Percentiles rank a stretch among this genome's conserved stretches.
Conservation (phyloP, 1,140 invertebrate genomes). For the Diachasma alloeum region DNA sequence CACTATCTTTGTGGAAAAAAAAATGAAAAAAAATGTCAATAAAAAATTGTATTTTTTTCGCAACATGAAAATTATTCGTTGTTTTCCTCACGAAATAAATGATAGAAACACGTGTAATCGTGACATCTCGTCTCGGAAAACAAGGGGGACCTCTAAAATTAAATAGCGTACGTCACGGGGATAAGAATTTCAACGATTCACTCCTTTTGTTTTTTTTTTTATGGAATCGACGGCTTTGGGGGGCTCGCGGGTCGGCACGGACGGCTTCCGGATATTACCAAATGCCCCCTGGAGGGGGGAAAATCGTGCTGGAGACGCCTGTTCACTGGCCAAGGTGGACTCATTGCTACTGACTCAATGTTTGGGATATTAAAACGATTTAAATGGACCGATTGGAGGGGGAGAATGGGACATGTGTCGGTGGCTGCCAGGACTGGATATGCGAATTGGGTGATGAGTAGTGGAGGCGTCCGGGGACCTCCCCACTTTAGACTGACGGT, state of each 20-base stretch:
- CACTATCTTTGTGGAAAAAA: too few relatives aligned
- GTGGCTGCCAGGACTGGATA: not conserved
- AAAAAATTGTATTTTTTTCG: not conserved
- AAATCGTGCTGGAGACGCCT: not conserved
- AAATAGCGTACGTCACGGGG: not conserved
- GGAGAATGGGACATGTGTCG: not conserved
- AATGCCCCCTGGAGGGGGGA: not conserved
- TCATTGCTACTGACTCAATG: conserved; percentile 36
- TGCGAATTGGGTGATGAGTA: not conserved
- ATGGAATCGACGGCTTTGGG: not conserved
- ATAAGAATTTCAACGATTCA: not conserved
- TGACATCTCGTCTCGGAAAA: not conserved
- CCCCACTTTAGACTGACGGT: not conserved
- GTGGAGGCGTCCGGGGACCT: not conserved
- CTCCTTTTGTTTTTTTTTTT: not conserved
- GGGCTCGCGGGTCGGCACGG: too few relatives aligned
- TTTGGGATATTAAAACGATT: not conserved
- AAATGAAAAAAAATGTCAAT: not conserved
- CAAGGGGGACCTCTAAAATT: not conserved
- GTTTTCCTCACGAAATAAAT: not conserved
- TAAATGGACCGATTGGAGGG: not conserved
- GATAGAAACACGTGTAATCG: not conserved
- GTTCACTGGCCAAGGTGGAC: conserved; percentile 74
- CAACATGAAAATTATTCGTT: not conserved
- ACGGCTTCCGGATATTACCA: not conserved